phyloP scores from a whole-genome alignment of 1,140 invertebrate species.

The Ceratina japonica region DNA sequence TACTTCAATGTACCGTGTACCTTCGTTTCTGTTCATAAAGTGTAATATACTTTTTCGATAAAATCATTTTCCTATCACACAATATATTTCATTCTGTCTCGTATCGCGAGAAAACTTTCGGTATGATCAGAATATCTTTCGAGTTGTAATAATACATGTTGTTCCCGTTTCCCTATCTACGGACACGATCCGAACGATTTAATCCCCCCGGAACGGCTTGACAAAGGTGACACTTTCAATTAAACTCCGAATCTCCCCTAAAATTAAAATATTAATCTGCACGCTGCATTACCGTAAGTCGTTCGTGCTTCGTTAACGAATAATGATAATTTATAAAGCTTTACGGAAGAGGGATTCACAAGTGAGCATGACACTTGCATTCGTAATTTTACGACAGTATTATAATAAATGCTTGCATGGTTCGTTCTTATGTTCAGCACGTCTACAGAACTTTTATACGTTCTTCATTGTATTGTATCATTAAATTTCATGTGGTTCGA shows the following conservation, averaged over 20 bases:
- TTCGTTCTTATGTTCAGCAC: constrained; percentile 6
- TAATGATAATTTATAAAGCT: no score
- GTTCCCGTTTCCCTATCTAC: constrained; percentile 13
- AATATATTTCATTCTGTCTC: constrained; percentile 51
- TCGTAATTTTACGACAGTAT: neutral
- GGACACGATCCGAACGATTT: constrained; percentile 6
- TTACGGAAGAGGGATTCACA: no score
- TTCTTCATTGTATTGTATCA: constrained; percentile 1
- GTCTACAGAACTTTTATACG: neutral
- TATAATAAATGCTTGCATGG: neutral
- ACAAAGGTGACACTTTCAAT: constrained; percentile 21
- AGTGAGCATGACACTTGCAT: neutral
- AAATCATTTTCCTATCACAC: constrained; percentile 51
- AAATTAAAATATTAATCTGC: constrained; percentile 20
- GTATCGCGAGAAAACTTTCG: constrained; percentile 8
- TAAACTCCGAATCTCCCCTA: constrained; percentile 7
- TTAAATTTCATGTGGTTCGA: neutral
- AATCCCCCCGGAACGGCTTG: constrained; percentile 22
- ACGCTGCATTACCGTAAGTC: constrained; percentile 12
- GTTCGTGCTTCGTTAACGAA: neutral
- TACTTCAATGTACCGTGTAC: constrained; percentile 50
- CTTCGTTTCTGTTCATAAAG: constrained; percentile 50
- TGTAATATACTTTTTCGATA: constrained; percentile 60
- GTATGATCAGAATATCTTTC: constrained; percentile 12
- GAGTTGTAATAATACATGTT: constrained; percentile 10